Evolutionary conservation across 2,113 vertebrate species (phyloP).

Genomic region (Ciconia maguari): DNA sequence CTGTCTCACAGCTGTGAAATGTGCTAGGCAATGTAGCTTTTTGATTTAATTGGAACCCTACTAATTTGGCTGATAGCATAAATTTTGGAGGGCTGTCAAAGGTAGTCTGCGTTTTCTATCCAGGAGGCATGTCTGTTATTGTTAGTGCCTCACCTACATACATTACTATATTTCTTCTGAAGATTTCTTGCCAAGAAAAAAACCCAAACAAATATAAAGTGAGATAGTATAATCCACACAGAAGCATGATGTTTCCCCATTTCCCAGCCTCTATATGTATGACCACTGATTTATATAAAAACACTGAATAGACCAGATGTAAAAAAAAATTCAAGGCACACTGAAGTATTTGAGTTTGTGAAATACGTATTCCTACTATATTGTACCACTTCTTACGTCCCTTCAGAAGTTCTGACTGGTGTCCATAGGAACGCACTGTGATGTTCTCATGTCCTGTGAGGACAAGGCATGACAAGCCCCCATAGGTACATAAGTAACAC

Average conservation of each 20-base stretch:
- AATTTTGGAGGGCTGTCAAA: background rate
- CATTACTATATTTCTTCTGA: background rate
- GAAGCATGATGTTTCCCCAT: background rate
- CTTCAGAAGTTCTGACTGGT: background rate
- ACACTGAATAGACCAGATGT: background rate
- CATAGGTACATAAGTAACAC: background rate
- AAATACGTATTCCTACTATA: background rate
- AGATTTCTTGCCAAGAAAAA: background rate
- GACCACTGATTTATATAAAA: background rate
- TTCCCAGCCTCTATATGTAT: background rate
- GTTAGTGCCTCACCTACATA: background rate
- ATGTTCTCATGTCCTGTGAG: background rate
- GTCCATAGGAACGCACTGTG: background rate
- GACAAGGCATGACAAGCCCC: background rate
- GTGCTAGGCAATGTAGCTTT: background rate
- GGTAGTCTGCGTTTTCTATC: background rate
- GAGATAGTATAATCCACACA: background rate
- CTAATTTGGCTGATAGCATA: background rate
- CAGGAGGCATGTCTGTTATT: background rate
- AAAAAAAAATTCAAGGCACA: background rate
- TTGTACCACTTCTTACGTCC: background rate
- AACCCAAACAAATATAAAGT: background rate
- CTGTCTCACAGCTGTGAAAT: background rate
- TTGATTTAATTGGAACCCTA: background rate
- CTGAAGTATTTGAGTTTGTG: background rate